phyloP scores from a whole-genome alignment of 2,113 vertebrate species.

The Porphyrio hochstetteri region DNA sequence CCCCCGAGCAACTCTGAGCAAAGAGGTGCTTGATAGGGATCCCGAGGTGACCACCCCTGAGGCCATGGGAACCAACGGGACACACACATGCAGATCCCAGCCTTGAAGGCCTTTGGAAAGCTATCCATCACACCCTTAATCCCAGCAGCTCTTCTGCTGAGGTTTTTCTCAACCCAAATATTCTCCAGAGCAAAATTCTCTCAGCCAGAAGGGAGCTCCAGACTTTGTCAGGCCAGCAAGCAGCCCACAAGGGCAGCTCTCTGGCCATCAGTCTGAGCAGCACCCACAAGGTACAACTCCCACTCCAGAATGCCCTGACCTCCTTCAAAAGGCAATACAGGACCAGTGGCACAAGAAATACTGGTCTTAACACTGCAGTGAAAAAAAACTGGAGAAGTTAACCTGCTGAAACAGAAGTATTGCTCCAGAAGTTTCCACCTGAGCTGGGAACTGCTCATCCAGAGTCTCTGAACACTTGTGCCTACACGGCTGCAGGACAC shows the following conservation, averaged over 20 bases:
- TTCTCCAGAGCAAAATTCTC: not conserved
- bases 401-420: not conserved
- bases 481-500: not conserved
- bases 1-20: accelerated
- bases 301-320: not conserved
- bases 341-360: not conserved
- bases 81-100: not conserved
- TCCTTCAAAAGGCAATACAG: not conserved
- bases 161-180: not conserved
- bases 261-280: not conserved
- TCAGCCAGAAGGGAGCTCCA: not conserved
- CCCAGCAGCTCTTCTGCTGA: not conserved
- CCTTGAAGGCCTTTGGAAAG: not conserved
- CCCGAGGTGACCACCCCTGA: not conserved
- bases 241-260: not conserved
- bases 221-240: not conserved
- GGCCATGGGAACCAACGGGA: not conserved
- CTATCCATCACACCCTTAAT: not conserved
- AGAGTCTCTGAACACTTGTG: not conserved
- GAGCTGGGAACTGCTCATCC: not conserved
- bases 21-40: not conserved
- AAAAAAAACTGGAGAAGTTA: not conserved
- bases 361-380: not conserved
- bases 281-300: accelerated
- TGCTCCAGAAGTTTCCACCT: not conserved